Conservation (phyloP, 2,888 invertebrate genomes). For the Dryococelus australis region DNA sequence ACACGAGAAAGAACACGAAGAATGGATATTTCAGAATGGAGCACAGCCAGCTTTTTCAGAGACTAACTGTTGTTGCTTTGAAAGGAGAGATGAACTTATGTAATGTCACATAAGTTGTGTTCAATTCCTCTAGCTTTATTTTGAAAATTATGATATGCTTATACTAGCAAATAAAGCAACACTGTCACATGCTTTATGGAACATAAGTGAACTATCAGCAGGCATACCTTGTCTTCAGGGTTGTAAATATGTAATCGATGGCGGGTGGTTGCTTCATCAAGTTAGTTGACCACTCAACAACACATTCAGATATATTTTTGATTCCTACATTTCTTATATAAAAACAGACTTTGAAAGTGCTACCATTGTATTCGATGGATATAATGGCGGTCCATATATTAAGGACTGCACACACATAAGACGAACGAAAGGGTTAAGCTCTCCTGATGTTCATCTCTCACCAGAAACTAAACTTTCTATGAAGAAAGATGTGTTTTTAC, state of each 20-base stretch:
- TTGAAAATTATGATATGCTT: not conserved
- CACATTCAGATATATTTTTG: not conserved
- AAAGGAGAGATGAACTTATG: conserved; percentile 19
- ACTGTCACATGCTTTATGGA: not conserved
- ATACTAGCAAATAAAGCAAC: not conserved
- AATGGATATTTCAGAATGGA: too few relatives aligned
- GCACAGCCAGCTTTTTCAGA: not conserved
- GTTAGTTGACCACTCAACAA: not conserved
- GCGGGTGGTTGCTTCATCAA: not conserved
- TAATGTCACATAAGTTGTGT: conserved; percentile 7
- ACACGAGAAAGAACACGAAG: not conserved
- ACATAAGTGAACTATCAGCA: not conserved
- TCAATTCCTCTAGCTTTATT: conserved; percentile 2
- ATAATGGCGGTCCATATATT: not conserved
- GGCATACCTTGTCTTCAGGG: not conserved
- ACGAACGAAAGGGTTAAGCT: conserved; percentile 12
- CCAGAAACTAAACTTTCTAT: not conserved
- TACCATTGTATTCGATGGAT: conserved; percentile 24
- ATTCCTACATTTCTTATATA: not conserved
- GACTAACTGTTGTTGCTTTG: not conserved
- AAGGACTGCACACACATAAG: not conserved
- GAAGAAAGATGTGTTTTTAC: conserved; percentile 6
- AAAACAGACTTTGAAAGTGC: not conserved
- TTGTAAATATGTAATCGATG: not conserved
- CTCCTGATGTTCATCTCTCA: not conserved